Evolutionary conservation across 2,888 invertebrate genomes (phyloP).

Genomic region (Torymus aiolomorphi): DNA sequence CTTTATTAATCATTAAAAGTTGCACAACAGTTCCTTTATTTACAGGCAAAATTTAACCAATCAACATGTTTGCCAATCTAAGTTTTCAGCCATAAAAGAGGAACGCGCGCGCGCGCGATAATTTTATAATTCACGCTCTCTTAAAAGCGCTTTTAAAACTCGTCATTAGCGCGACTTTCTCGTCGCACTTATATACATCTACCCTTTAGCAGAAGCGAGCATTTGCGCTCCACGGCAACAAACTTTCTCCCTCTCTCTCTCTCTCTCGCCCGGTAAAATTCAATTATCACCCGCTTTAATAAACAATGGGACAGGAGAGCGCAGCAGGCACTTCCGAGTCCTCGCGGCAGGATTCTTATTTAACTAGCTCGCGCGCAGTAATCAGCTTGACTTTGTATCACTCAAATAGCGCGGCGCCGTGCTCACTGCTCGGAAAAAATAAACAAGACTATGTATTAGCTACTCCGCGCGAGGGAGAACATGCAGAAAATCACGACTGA

Average conservation of each 20-base stretch:
- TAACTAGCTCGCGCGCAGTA: not conserved
- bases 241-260: constrained; percentile 17
- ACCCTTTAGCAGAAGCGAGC: too few relatives aligned
- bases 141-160: constrained; percentile 18
- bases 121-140: not conserved
- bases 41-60: too few relatives aligned
- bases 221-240: not conserved
- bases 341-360: not conserved
- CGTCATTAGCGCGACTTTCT: constrained; percentile 17
- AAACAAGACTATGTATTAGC: not conserved
- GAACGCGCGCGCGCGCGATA: not conserved
- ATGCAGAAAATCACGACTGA: not conserved
- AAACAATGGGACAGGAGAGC: constrained; percentile 4
- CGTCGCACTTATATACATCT: not conserved
- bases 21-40: too few relatives aligned
- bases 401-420: not conserved
- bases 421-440: not conserved
- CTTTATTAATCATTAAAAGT: too few relatives aligned
- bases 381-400: constrained; percentile 27
- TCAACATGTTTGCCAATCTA: too few relatives aligned
- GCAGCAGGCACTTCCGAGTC: not conserved
- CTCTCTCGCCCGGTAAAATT: constrained; percentile 15
- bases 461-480: not conserved
- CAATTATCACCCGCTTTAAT: constrained; percentile 37
- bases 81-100: too few relatives aligned